Evolutionary conservation across 2,113 vertebrate species (phyloP), one percentile per base, ranked within the genome.

Genomic region (Gadus chalcogrammus): DNA sequence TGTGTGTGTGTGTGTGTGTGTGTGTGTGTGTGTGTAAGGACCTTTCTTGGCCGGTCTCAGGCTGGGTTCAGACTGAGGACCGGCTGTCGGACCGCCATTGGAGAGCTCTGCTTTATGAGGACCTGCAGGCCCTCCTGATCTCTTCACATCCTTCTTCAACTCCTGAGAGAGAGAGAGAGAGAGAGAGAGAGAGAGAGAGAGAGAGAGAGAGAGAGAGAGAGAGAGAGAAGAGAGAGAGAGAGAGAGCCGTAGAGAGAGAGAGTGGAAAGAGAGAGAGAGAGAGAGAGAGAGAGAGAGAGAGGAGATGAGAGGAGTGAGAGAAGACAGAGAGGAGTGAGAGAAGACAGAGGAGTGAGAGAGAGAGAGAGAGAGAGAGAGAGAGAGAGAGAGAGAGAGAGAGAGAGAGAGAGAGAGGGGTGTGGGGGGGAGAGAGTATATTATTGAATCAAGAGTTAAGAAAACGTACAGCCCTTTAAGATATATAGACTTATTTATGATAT

Each of bases 121-220:
- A 64, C 71, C 67, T 0, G 52, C 38, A 65, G 88, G 90, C 75
- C 84, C 93, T 80, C 81, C 91, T 69, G 97, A 95, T 87, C 97
- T 94, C 92, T 95, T 98, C 79, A 88, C 86, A 55, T 97, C 96
- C 75, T 96, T 97, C 90, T 95, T 98, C 88, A 97, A 94, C 91
- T 98, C 96, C 96, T 98, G 64, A 31, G 61, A 59, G 53, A 27
- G 66, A 69, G 61, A 71, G 73, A 28, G 38, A 64, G 22, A 64
- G 38, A 73, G 17, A 69, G 38, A 60, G 8, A 28, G 17, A 5
- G 58, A n/a, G 35, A 58, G 42, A 42, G 8, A 17, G n/a, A 55
- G 60, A 20, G 64, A 24, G 18, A 59, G 22, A 66, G 17, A 12
- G 35, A 61, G 55, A 48, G 18, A 17, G 28, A 55, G 7, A 27